Conservation (phyloP, 2,888 invertebrate species). For the Polyommatus icarus region DNA sequence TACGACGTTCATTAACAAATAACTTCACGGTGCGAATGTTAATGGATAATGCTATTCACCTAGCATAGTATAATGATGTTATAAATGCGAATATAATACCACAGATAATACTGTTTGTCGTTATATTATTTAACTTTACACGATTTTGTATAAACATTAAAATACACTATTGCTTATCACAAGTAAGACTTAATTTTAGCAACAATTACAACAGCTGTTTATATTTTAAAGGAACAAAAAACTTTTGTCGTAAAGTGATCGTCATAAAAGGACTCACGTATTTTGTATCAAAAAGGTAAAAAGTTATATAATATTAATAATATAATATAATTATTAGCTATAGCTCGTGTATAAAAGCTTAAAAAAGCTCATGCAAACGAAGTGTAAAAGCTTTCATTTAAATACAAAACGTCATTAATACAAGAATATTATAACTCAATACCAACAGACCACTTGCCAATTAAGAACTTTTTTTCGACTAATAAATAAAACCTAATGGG, state of each 20-base stretch:
- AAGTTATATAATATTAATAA: background rate
- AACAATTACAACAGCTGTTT: too few relatives aligned
- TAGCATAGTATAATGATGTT: background rate
- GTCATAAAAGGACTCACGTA: too few relatives aligned
- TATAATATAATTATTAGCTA: too few relatives aligned
- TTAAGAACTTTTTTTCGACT: constrained; percentile 52
- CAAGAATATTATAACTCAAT: constrained; percentile 34
- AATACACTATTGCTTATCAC: background rate
- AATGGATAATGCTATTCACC: background rate
- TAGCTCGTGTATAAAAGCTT: background rate
- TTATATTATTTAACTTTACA: background rate
- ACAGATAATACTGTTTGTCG: background rate
- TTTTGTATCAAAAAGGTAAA: background rate
- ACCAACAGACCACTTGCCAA: constrained; percentile 46
- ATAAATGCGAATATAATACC: background rate
- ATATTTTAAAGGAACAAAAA: too few relatives aligned
- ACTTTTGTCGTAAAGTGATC: too few relatives aligned
- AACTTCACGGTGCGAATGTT: constrained; percentile 19
- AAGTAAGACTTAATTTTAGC: background rate
- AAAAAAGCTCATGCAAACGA: background rate
- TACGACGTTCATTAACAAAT: constrained; percentile 15
- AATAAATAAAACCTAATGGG: constrained; percentile 52
- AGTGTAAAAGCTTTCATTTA: background rate
- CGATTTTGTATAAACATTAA: background rate
- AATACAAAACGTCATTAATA: constrained; percentile 14